These are phyloP conservation scores for Lucilia sericata DNA, from an alignment of 1,140 invertebrate genomes.

Conservation along the genomic window DNA sequence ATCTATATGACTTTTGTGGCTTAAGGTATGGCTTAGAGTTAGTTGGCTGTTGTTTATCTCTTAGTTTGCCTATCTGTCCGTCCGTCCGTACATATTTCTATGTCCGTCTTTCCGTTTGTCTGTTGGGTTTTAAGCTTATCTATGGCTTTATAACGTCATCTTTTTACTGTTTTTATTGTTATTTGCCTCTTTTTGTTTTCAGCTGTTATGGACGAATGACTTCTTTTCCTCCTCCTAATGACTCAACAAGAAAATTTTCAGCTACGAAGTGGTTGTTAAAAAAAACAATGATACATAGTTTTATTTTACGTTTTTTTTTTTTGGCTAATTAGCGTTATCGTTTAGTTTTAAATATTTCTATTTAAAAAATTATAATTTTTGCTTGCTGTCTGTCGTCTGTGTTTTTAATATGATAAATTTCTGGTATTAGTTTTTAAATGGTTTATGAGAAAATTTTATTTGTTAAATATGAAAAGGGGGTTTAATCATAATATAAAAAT, in stretches of 20 bases:
- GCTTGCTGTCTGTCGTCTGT: background rate
- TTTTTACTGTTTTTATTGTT: background rate
- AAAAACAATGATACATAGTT: background rate
- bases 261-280: background rate
- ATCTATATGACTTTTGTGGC: constrained; percentile 16
- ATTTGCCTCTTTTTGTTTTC: background rate
- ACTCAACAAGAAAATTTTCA: constrained; percentile 15
- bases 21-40: constrained; percentile 13
- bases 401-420: background rate
- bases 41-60: background rate
- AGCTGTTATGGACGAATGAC: constrained; percentile 40
- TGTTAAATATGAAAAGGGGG: background rate
- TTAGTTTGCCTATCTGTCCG: background rate
- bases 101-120: background rate
- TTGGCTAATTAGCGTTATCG: constrained; percentile 43
- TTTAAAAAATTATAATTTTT: background rate
- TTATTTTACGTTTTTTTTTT: background rate
- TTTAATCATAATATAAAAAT: too few relatives aligned
- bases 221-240: constrained; percentile 34
- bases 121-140: constrained; percentile 28
- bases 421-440: too few relatives aligned
- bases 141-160: constrained; percentile 42
- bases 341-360: constrained; percentile 37
- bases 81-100: background rate
- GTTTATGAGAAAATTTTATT: background rate